Base-by-base conservation (phyloP, 1,140 invertebrate genomes). In the Drusus annulatus region DNA sequence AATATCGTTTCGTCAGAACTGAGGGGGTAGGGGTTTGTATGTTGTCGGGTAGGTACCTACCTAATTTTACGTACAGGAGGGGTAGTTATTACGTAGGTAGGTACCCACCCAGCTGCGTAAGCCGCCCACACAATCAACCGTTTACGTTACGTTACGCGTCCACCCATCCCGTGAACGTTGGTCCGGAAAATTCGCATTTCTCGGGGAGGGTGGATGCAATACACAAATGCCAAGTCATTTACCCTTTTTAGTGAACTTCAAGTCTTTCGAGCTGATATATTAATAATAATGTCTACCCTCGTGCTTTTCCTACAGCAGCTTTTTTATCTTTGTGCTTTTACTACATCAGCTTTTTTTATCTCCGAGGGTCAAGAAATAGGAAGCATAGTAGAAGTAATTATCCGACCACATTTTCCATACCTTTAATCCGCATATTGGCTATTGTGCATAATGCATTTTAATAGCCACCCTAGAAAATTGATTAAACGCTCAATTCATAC, bases 61-160 rank as follows among this genome's bases (percentile, higher is more conserved):
- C 36, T 13, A 23, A 15, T 28, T 17, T 15, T 71, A 71, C 68
- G 68, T 71, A 10, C 17, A 71, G 68, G 65, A 16, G 21, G 25
- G 36, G 68, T 52, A 23, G 2, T 13, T 68, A 31, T 16, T 68
- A 36, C 21, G 31, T 60, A 45, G 10, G 28, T 68, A 15, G 6
- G 54, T 75, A 36, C 13, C 52, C 7, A 31, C 50, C 45, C 16
- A 17, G 52, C 54, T 52, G 28, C 68, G 21, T 19, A 56, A 36
- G 23, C 52, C 54, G 52, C 71, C 71, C 28, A 75, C 71, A 54
- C 52, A 58, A 58, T 75, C 31, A 28, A 28, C 52, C 19, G 51
- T 75, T 58, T 75, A 75, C 71, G 71, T 75, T 75, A 58, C 54
- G 54, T 75, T 75, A 58, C 54, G 71, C 71, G 21, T 71, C 23